Evolutionary conservation across 2,888 invertebrate genomes (phyloP), one percentile per base, ranked within the genome.

Genomic region (Eristalis intricaria): DNA sequence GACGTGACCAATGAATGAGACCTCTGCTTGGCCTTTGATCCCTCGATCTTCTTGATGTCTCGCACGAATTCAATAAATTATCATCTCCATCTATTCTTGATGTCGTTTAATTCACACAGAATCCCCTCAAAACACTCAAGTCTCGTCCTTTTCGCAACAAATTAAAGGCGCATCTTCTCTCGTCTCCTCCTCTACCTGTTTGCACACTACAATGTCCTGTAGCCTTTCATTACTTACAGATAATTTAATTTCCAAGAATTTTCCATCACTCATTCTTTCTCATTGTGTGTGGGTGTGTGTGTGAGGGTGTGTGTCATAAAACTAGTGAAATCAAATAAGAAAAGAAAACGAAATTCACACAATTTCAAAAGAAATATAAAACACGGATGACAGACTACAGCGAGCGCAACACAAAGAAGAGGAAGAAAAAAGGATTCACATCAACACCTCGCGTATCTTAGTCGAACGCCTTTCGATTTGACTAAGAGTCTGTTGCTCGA

Each of bases 401-500:
- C 32, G 4, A 29, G 5, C 29, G 29, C 29, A 2, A 29, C 29
- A 40, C 60, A 68, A 77, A 19, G 26, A 61, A 50, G 68, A 5
- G 8, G 61, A 65, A 61, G 69, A 74, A 63, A 65, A 61, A 77
- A 74, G 61, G 68, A 77, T 64, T 26, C 65, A 22, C 60, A 58
- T 40, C 32, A 61, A 23, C 13, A 38, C 56, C 50, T 26, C 23
- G 43, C 61, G 56, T n/a, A 35, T 35, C 19, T 58, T 64, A 60
- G 38, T 66, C 40, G 66, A 61, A 32, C 23, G 56, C 66, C 71
- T 87, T 76, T 80, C 26, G 26, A 79, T 73, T 84, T 79, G 43
- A 73, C 79, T 71, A 65, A 79, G 78, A 84, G 71, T 84, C 86
- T 83, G 78, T 83, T 80, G 80, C 85, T 84, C 29, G 68, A 19